A percentile compares a stretch with the other conserved stretches of the same genome.
Evolutionary conservation across 2,113 vertebrate species (phyloP).

Genomic region (Sylvietta virens): DNA sequence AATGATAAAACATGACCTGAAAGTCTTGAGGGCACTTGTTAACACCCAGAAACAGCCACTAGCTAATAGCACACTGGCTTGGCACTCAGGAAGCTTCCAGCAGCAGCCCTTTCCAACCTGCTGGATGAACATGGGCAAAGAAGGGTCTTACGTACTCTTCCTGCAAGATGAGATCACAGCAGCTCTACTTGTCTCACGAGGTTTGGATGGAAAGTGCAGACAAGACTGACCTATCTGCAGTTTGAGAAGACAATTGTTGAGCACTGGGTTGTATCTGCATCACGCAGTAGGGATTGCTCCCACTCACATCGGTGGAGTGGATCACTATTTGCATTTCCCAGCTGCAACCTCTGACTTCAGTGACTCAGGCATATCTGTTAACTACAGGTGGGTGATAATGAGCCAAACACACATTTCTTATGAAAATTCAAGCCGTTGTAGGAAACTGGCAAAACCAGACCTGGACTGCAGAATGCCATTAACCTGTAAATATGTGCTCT

Average conservation of each 20-base stretch:
- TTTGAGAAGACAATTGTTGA: neutral
- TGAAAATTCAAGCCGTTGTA: neutral
- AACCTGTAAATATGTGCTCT: neutral
- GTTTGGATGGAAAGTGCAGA: neutral
- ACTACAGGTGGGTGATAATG: neutral
- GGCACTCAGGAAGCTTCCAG: neutral
- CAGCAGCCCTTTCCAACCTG: neutral
- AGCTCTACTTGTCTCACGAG: neutral
- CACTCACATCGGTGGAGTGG: neutral
- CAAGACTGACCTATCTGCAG: neutral
- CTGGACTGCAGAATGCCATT: neutral
- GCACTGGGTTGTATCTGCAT: neutral
- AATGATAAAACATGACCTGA: conserved; percentile 4
- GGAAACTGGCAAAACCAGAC: neutral
- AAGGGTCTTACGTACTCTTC: neutral
- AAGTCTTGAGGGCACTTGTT: neutral
- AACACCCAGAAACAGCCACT: neutral
- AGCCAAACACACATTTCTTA: neutral
- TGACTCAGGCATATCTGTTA: neutral
- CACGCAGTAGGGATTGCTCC: rapidly evolving
- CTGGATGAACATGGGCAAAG: neutral
- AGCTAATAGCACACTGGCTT: neutral
- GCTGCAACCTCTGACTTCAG: neutral
- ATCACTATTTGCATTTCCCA: neutral
- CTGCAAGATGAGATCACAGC: neutral